Evolutionary conservation across 2,113 vertebrate genomes (phyloP).

Genomic region (Syrrhaptes paradoxus): DNA sequence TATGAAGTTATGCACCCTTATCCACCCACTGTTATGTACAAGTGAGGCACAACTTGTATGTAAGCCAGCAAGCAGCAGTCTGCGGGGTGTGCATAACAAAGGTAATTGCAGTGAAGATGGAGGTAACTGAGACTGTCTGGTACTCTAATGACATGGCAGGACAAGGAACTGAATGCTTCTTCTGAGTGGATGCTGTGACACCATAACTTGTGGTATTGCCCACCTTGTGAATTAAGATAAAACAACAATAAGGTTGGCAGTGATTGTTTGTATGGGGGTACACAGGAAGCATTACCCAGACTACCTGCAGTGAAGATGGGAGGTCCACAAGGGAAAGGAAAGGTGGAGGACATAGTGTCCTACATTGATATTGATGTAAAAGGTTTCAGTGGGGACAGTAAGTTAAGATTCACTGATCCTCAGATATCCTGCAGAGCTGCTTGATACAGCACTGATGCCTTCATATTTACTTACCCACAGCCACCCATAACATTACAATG

Average conservation of each 20-base stretch:
- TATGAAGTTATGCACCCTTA: neutral
- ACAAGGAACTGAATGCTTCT: neutral
- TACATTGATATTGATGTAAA: neutral
- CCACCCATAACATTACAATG: accelerated
- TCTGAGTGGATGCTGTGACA: neutral
- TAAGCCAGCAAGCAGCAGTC: neutral
- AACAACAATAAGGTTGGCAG: neutral
- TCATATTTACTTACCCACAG: neutral
- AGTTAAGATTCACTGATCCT: neutral
- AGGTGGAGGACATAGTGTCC: neutral
- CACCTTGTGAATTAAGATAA: neutral
- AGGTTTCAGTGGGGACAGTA: neutral
- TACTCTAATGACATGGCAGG: neutral
- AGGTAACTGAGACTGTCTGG: neutral
- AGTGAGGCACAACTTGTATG: neutral
- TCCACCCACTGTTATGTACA: neutral
- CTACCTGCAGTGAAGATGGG: neutral
- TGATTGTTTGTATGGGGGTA: neutral
- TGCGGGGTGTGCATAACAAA: neutral
- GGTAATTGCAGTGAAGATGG: neutral
- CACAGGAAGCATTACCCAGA: neutral
- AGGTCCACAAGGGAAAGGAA: neutral
- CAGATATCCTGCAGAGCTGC: neutral
- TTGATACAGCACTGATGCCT: neutral
- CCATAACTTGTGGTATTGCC: neutral